Conservation (phyloP, 2,797 vertebrate species). For the Phalloptychus januarius region DNA sequence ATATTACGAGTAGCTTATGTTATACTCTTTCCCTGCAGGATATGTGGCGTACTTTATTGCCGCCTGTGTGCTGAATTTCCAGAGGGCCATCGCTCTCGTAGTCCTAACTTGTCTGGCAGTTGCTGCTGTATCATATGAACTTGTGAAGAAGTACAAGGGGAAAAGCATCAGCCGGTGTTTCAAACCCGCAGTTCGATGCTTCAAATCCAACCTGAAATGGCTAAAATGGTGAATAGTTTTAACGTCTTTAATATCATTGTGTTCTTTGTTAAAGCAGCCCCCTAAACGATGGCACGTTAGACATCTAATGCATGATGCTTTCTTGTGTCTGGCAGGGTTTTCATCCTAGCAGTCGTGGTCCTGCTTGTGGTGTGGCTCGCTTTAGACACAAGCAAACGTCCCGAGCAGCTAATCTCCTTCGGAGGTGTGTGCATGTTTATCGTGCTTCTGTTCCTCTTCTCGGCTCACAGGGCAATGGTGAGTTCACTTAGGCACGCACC, state of each 20-base stretch:
- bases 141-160: constrained; percentile 82
- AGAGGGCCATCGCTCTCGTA: constrained; percentile 86
- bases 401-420: constrained; percentile 90
- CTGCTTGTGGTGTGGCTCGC: constrained; percentile 85
- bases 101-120: constrained; percentile 85
- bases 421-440: constrained; percentile 87
- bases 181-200: constrained; percentile 63
- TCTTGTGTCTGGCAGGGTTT: constrained; percentile 78
- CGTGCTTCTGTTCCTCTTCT: constrained; percentile 83
- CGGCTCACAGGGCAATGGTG: constrained; percentile 86
- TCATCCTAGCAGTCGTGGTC: constrained; percentile 73
- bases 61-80: constrained; percentile 88
- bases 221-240: constrained; percentile 87
- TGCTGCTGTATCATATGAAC: constrained; percentile 64
- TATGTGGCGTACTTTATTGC: constrained; percentile 87
- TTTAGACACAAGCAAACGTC: constrained; percentile 84
- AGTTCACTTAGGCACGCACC: constrained; percentile 48
- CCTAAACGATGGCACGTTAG: not conserved
- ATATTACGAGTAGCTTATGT: not conserved
- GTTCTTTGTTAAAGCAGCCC: not conserved
- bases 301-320: not conserved
- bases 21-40: constrained; percentile 70
- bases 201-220: constrained; percentile 81
- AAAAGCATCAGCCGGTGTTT: constrained; percentile 75
- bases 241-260: not conserved